Conservation (phyloP, 2,888 invertebrate genomes). For the Cephus sareptanus region DNA sequence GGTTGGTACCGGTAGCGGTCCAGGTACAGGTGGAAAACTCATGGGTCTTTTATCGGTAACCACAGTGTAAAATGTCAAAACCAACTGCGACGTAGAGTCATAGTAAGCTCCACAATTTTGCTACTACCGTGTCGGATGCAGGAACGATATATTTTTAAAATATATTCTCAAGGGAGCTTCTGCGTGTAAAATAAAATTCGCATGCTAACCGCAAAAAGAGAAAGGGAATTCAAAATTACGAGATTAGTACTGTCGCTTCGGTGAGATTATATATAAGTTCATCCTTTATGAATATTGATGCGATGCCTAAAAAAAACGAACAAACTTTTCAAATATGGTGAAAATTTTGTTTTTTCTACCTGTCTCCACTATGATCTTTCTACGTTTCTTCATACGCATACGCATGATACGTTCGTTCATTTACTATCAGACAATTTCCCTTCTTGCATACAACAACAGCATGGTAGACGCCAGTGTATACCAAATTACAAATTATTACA, state of each 20-base stretch:
- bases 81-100: not conserved
- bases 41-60: constrained; percentile 71
- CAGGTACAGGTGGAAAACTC: constrained; percentile 68
- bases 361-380: not conserved
- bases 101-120: not conserved
- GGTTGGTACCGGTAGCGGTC: constrained; percentile 53
- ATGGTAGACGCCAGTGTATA: not conserved
- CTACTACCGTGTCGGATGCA: not conserved
- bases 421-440: not conserved
- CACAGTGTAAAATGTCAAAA: constrained; percentile 64
- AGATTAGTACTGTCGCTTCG: not conserved
- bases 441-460: not conserved
- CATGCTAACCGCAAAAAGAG: not conserved
- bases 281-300: not conserved
- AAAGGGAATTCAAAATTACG: not conserved
- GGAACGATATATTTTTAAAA: not conserved
- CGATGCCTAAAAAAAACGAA: not conserved
- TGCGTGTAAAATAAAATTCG: not conserved
- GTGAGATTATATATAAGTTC: not conserved
- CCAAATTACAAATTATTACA: not conserved
- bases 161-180: not conserved
- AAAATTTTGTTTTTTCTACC: not conserved
- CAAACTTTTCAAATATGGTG: not conserved
- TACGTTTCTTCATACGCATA: not conserved
- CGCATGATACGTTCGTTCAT: not conserved